Evolutionary conservation across 2,113 vertebrate species (phyloP).

Genomic region (Xenus cinereus): DNA sequence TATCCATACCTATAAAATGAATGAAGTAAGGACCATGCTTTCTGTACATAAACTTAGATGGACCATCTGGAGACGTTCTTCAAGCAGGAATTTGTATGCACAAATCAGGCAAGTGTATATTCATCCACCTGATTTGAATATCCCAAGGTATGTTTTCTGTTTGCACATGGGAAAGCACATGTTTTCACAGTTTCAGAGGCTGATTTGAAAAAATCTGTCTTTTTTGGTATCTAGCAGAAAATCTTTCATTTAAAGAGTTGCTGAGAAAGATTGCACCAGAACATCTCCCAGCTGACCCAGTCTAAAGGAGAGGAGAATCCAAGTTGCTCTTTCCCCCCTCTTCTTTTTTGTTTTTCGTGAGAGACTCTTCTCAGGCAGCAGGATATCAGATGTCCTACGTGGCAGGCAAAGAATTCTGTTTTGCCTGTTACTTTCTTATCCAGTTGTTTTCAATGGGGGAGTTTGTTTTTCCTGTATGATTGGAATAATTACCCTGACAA

Average conservation of each 20-base stretch:
- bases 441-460: slow-evolving; percentile 10
- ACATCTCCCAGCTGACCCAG: background rate
- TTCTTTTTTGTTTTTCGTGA: background rate
- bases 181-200: background rate
- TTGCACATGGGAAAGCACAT: background rate
- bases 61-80: background rate
- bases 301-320: background rate
- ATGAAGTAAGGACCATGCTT: background rate
- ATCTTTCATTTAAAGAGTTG: background rate
- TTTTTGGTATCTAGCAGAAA: background rate
- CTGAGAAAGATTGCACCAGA: background rate
- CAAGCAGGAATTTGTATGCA: background rate
- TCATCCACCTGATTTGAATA: background rate
- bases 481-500: slow-evolving; percentile 37
- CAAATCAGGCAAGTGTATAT: background rate
- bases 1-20: background rate
- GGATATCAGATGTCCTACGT: background rate
- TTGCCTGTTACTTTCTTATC: background rate
- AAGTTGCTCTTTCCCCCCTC: background rate
- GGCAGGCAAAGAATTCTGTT: background rate
- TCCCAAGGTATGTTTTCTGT: background rate
- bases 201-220: background rate
- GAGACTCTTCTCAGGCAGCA: background rate
- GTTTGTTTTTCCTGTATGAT: slow-evolving; percentile 35
- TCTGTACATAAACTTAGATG: accelerated